phyloP scores from a whole-genome alignment of 1,140 invertebrate genomes.

The Ceratosolen solmsi region DNA sequence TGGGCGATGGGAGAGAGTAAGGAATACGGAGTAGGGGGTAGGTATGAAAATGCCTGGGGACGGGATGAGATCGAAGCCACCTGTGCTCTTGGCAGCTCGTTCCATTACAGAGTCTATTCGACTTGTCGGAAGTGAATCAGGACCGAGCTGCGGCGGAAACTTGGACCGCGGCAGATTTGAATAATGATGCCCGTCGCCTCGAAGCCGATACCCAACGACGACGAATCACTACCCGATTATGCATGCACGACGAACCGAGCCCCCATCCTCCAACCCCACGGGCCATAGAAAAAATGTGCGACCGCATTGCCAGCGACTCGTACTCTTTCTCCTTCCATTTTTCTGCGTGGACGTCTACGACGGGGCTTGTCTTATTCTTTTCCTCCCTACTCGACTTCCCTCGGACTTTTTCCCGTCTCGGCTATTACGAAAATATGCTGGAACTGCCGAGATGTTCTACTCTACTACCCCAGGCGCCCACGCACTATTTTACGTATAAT shows the following conservation, averaged over 20 bases:
- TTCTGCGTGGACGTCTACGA: neutral
- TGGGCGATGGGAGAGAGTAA: neutral
- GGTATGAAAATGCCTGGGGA: neutral
- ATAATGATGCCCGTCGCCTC: conserved; percentile 52
- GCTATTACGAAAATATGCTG: too few species aligned
- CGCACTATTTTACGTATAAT: too few species aligned
- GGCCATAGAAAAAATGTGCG: neutral
- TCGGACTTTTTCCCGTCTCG: neutral
- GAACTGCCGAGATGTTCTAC: too few species aligned
- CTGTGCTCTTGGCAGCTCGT: neutral
- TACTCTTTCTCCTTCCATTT: conserved; percentile 23
- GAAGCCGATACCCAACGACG: conserved; percentile 19
- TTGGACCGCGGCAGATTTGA: conserved; percentile 55
- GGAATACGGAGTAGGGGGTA: neutral
- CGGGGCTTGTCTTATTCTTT: neutral
- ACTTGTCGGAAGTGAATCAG: conserved; percentile 52
- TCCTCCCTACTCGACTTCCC: neutral
- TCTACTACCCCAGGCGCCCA: too few species aligned
- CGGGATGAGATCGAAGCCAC: neutral
- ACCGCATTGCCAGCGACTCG: neutral
- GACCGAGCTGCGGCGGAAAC: conserved; percentile 44
- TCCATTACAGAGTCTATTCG: conserved; percentile 46
- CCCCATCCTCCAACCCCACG: neutral
- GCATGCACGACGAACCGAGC: conserved; percentile 51
- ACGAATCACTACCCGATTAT: conserved; percentile 54